A percentile compares a stretch with the other conserved stretches of the same genome.
These are phyloP conservation scores for Kryphioiulus occultus DNA, from an alignment of 2,888 invertebrate species.

Conservation along the genomic window DNA sequence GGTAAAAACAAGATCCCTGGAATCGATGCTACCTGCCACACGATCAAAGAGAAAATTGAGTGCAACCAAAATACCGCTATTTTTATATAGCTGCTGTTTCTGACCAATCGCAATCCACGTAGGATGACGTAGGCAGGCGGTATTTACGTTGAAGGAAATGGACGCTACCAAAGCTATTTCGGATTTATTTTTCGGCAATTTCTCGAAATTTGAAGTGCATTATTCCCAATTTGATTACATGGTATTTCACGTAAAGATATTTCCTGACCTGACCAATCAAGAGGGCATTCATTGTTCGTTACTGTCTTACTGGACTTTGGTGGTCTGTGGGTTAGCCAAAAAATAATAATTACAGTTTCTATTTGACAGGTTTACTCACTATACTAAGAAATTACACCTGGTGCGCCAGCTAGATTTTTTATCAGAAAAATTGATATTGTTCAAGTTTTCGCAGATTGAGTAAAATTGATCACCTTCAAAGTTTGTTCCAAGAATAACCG, in stretches of 20 bases:
- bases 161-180: background rate
- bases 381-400: background rate
- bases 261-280: background rate
- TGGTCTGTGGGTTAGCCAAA: background rate
- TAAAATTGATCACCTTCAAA: too few relatives aligned
- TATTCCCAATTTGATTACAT: too few relatives aligned
- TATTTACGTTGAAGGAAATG: background rate
- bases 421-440: background rate
- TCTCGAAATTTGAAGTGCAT: background rate
- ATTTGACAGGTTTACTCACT: background rate
- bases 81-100: background rate
- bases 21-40: background rate
- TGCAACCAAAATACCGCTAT: conserved; percentile 26
- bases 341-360: background rate
- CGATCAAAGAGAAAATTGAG: background rate
- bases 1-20: background rate
- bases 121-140: conserved; percentile 7
- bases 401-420: background rate
- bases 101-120: background rate
- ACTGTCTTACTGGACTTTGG: background rate
- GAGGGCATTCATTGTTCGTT: background rate
- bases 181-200: background rate
- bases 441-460: background rate
- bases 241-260: background rate
- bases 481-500: too few relatives aligned